Evolutionary conservation across 2,797 vertebrate species (phyloP), one percentile per base, ranked within the genome.

Genomic region (Myotis planiceps): DNA sequence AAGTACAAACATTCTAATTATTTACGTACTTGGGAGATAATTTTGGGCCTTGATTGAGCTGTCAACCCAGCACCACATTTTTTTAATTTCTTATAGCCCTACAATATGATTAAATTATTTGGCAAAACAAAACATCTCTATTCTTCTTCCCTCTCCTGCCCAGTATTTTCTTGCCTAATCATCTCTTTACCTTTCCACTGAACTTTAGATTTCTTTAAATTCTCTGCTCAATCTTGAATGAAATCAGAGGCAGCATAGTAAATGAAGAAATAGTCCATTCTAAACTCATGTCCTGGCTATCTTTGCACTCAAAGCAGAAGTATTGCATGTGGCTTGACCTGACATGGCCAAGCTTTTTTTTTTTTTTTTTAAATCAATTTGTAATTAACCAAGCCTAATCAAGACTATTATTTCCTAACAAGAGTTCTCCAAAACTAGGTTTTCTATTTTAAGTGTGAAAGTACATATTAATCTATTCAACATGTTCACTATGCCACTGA

Each of bases 51-150:
- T 85, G 53, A 88, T 0, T 51, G 37, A 80, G 37, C 21, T 78
- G 29, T 39, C 86, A 92, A 86, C 78, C 16, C 21, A 93, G 87
- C 27, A 55, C 32, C 42, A 88, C 25, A 60, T 19, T 89, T 45
- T 55, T 94, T 88, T 85, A 85, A 85, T 68, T 93, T 93, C 75
- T 88, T 84, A 83, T 0, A 90, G 25, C 9, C 42, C 45, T 75
- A 88, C 8, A 88, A 65, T 23, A 39, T 42, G 49, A 94, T 74
- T 95, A n/a, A 58, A 49, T 42, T 84, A 76, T 74, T 68, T 53
- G 27, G 37, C 25, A 82, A 82, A 97, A 96, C 7, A 84, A 63
- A 88, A 49, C 18, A 9, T 72, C 65, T 19, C 29, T 92, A 81
- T 60, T 29, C n/a, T 8, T 51, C 15, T 8, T 7, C 29, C 32